A percentile compares a stretch with the other conserved stretches of the same genome.
Evolutionary conservation across 2,888 invertebrate species (phyloP).

Genomic region (Mantis religiosa): DNA sequence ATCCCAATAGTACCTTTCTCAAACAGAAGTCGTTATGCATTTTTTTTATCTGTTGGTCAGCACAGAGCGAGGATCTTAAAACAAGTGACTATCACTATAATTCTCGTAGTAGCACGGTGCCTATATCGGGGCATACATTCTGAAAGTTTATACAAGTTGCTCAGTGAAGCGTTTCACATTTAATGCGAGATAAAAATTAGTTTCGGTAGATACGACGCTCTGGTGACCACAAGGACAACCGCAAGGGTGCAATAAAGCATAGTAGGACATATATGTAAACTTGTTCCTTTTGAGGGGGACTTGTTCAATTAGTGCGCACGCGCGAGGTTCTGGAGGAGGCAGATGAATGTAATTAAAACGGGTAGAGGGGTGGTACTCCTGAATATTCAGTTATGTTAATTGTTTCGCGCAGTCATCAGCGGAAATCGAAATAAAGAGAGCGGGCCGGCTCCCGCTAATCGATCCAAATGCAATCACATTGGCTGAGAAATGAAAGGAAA

Average conservation of each 20-base stretch:
- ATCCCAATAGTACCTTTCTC: too few species aligned
- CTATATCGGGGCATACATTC: too few species aligned
- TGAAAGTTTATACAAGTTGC: too few species aligned
- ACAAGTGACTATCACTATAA: too few species aligned
- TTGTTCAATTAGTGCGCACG: neutral
- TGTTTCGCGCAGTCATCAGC: constrained; percentile 8
- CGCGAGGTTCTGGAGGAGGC: neutral
- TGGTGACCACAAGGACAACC: neutral
- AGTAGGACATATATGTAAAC: neutral
- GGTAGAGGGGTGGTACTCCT: neutral
- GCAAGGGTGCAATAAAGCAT: neutral
- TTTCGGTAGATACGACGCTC: too few species aligned
- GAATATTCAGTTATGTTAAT: constrained; percentile 25
- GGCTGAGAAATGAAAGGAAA: neutral
- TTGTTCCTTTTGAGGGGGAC: neutral
- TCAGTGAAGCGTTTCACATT: too few species aligned
- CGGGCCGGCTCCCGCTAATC: neutral
- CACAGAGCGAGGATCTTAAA: too few species aligned
- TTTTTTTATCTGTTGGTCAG: too few species aligned
- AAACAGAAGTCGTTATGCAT: too few species aligned
- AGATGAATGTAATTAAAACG: constrained; percentile 14
- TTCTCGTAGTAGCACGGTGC: too few species aligned
- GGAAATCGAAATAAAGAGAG: constrained; percentile 9
- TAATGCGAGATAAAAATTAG: too few species aligned
- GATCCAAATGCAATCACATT: neutral